Evolutionary conservation across 2,888 invertebrate genomes (phyloP).

Genomic region (Phlogophora meticulosa): DNA sequence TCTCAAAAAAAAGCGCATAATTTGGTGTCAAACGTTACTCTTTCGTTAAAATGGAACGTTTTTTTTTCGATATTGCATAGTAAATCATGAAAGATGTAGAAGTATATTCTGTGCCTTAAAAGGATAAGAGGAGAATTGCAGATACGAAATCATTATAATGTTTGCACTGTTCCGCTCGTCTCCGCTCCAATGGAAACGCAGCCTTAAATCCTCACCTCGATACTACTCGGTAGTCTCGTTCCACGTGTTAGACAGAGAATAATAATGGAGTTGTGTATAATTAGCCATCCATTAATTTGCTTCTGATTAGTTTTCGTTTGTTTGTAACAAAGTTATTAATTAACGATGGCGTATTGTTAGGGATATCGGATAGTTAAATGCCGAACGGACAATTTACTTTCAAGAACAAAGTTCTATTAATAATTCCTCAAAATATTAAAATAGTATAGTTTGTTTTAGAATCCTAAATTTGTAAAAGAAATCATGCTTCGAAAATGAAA

Average conservation of each 20-base stretch:
- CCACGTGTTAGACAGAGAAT: neutral
- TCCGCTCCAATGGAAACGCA: neutral
- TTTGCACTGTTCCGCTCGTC: neutral
- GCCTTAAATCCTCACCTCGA: neutral
- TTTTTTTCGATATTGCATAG: neutral
- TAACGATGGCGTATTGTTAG: constrained; percentile 22
- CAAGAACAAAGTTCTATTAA: constrained; percentile 35
- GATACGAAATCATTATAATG: neutral
- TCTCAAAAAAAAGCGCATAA: too few species aligned
- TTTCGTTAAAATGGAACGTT: neutral
- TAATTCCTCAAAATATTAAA: constrained; percentile 23
- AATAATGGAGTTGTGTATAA: constrained; percentile 1
- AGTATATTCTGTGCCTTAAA: too few species aligned
- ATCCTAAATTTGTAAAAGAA: neutral
- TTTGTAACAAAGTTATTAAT: constrained; percentile 46
- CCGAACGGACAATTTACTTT: constrained; percentile 27
- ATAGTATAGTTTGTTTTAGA: neutral
- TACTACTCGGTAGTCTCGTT: neutral
- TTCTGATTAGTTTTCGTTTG: constrained; percentile 38
- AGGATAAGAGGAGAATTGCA: too few species aligned
- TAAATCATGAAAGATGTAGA: neutral
- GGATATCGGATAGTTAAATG: constrained; percentile 12
- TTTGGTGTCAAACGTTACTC: neutral
- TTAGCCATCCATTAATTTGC: constrained; percentile 40
- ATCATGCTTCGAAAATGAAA: neutral